Evolutionary conservation across 2,113 vertebrate species (phyloP), one percentile per base, ranked within the genome.

Genomic region (Aspiorhynchus laticeps): DNA sequence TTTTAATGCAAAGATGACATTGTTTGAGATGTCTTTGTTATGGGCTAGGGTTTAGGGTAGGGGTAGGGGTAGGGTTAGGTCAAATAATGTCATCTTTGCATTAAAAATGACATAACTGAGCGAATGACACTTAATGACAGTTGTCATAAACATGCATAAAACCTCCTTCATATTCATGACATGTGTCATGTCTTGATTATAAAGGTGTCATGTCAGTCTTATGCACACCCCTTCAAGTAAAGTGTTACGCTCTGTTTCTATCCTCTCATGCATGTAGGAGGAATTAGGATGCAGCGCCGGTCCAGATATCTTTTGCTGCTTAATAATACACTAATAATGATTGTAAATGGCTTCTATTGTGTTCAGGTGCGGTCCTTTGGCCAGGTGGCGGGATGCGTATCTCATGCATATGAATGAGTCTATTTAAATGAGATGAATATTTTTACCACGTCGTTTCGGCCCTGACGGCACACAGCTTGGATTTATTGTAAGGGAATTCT

Each of bases 301-400:
- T 28, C 43, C n/a, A 80, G 19, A 63, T 59, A 61, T 80, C 8
- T 41, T 38, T 80, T 59, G 7, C 56, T 53, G 7, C 48, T 59
- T 84, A 59, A 69, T 84, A 84, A 59, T 84, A 84, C 31, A 74
- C 67, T 84, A 84, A 84, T 73, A 71, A 84, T 73, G 69, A 56
- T n/a, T 10, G 31, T 56, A 19, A 84, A 73, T 84, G 46, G 21
- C 33, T n/a, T 59, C 46, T 75, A 2, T 73, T 73, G 69, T 84
- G 48, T 69, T 48, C 83, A 74, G 83, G 69, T 84, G 83, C 14
- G 14, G 31, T 84, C 69, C 48, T 84, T 15, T 28, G 83, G 24
- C 48, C 83, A 84, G 83, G 83, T 84, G 83, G 83, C 24, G 14
- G 26, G 67, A 74, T 53, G 33, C 19, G 36, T 51, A 56, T 74